phyloP scores from a whole-genome alignment of 2,888 invertebrate genomes.

The Scaptomyza polygonia region DNA sequence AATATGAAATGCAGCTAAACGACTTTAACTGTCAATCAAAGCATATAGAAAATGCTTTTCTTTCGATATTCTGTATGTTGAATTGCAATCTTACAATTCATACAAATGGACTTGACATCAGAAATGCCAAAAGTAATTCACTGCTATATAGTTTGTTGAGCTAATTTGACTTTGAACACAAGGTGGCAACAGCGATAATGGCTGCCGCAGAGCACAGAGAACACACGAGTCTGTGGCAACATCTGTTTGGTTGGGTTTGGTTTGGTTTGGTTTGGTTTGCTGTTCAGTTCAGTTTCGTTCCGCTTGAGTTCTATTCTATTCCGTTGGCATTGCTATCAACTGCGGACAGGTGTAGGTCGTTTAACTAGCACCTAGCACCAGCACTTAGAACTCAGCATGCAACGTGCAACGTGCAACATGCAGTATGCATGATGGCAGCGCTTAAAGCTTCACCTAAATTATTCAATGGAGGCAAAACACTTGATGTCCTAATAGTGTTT shows the following conservation, averaged over 20 bases:
- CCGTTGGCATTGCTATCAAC: conserved; percentile 17
- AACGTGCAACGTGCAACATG: conserved; percentile 9
- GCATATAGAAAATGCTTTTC: neutral
- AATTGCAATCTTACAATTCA: conserved; percentile 5
- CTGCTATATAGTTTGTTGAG: conserved; percentile 24
- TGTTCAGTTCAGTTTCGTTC: neutral
- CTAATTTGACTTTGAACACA: conserved; percentile 28
- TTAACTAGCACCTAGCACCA: neutral
- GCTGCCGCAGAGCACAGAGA: conserved; percentile 8
- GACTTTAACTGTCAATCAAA: no score
- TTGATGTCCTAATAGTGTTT: conserved; percentile 73
- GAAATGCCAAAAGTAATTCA: conserved; percentile 31
- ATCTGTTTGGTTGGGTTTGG: neutral
- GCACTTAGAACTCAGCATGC: conserved; percentile 3
- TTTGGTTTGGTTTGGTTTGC: no score
- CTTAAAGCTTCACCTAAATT: conserved; percentile 58
- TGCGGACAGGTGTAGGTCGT: conserved; percentile 8
- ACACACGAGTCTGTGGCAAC: conserved; percentile 1
- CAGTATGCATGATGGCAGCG: conserved; percentile 30
- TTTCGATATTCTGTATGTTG: neutral
- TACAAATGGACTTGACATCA: neutral
- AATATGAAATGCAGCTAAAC: no score
- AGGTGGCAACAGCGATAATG: conserved; percentile 30
- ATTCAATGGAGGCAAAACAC: conserved; percentile 66
- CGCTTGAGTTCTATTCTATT: neutral